A percentile compares a stretch with the other conserved stretches of the same genome.
Evolutionary conservation across 2,113 vertebrate species (phyloP).

Genomic region (Rhinolophus ferrumequinum): DNA sequence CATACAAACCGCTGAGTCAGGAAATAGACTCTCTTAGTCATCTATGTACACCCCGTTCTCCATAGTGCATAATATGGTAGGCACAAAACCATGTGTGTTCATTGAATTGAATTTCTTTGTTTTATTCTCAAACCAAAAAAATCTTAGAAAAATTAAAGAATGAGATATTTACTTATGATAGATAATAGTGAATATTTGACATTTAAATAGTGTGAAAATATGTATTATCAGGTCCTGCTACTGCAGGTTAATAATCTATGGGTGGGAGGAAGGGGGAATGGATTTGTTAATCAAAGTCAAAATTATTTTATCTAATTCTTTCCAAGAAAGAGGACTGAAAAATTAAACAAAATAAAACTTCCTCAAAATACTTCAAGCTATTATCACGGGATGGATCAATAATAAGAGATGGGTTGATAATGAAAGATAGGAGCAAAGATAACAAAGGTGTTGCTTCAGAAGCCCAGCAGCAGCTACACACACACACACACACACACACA

Average conservation of each 20-base stretch:
- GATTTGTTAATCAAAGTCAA: not conserved
- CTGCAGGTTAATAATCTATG: not conserved
- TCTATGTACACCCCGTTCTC: not conserved
- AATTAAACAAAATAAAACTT: not conserved
- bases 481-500: not conserved
- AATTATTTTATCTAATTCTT: conserved; percentile 2
- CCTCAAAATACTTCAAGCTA: not conserved
- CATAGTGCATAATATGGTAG: not conserved
- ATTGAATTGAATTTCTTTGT: not conserved
- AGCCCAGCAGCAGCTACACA: not conserved
- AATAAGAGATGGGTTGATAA: not conserved
- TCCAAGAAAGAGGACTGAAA: not conserved
- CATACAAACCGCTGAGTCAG: not conserved
- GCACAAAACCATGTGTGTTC: not conserved
- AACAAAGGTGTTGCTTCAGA: not conserved
- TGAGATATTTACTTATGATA: not conserved
- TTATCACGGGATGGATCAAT: not conserved
- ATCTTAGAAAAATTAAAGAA: not conserved
- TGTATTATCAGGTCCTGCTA: not conserved
- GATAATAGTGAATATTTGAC: not conserved
- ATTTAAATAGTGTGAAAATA: not conserved
- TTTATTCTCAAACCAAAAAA: not conserved
- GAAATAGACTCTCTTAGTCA: not conserved
- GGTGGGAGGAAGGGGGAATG: accelerated
- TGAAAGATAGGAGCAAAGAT: not conserved